These are phyloP conservation scores for Patella pellucida DNA, from an alignment of 2,888 invertebrate species.

Conservation along the genomic window DNA sequence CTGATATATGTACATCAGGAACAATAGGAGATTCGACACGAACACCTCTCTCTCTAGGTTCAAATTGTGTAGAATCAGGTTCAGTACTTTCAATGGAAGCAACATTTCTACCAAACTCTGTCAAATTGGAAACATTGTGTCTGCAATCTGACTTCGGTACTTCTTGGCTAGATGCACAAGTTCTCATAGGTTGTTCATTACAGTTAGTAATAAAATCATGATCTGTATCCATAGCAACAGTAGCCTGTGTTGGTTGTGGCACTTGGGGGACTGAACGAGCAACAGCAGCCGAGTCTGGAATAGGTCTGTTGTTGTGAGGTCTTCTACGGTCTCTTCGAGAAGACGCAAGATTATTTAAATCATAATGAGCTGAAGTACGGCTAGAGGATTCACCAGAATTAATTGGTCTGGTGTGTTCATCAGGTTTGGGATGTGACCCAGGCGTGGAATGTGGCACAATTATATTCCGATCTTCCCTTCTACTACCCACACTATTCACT, in stretches of 20 bases:
- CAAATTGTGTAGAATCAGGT: conserved; percentile 16
- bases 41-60: conserved; percentile 23
- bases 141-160: not conserved
- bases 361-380: not conserved
- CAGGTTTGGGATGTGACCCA: not conserved
- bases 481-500: too few species aligned
- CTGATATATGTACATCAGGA: conserved; percentile 72
- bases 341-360: not conserved
- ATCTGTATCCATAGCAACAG: not conserved
- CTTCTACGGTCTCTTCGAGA: not conserved
- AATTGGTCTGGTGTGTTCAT: not conserved
- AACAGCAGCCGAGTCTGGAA: conserved; percentile 4
- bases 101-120: not conserved
- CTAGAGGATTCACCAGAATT: not conserved
- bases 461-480: too few species aligned
- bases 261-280: not conserved
- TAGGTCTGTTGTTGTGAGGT: not conserved
- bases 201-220: not conserved
- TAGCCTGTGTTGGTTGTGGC: conserved; percentile 4
- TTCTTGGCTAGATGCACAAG: not conserved
- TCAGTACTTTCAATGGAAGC: conserved; percentile 4
- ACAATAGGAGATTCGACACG: conserved; percentile 42
- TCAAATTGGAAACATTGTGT: not conserved
- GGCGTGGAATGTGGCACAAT: not conserved
- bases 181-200: conserved; percentile 4